Base-by-base conservation (phyloP, 2,797 vertebrate species). In the Semaprochilodus insignis region DNA sequence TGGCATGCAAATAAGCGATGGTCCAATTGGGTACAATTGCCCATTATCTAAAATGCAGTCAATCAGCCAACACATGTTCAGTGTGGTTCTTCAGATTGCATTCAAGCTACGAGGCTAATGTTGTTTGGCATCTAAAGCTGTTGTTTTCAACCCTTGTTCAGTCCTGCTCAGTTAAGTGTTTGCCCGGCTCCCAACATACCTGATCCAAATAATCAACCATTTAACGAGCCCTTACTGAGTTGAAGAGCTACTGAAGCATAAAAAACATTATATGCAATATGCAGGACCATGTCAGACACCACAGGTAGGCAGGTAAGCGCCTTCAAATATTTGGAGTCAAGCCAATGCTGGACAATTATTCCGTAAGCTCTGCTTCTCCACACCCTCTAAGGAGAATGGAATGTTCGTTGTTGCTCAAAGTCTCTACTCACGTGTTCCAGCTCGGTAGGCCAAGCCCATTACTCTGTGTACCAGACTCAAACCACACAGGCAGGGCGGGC, bases 351-450 rank as follows among this genome's bases (percentile, higher is more conserved):
- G 57, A 67, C 78, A 80, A 71, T 82, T 77, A 72, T 75, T 63
- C 62, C 34, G 25, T 71, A 77, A 74, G 79, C 31, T 40, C 31
- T 6, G 11, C 31, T 60, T 40, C 27, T 62, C 69, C 80, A 84
- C 82, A 52, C 87, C 82, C 82, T 84, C 62, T 66, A 14, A 77
- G 81, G 52, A 81, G 40, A 80, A 63, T 60, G 60, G 77, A 86
- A 84, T 83, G 82, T 77, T 86, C 52, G 19, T 67, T 57, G 74
- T 67, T 71, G 67, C 71, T 31, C 36, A 65, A 19, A 67, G 78
- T 84, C 72, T 83, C 66, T 66, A 66, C 81, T 77, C 79, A 75
- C 65, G 25, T 27, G 44, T 85, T 69, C 74, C 65, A 72, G 77
- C 17, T 54, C 82, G 70, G 44, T 75, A 67, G 65, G 31, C 17